Percentiles rank a stretch among this genome's conserved stretches.
Evolutionary conservation across 2,113 vertebrate genomes (phyloP).

Genomic region (Carollia perspicillata): DNA sequence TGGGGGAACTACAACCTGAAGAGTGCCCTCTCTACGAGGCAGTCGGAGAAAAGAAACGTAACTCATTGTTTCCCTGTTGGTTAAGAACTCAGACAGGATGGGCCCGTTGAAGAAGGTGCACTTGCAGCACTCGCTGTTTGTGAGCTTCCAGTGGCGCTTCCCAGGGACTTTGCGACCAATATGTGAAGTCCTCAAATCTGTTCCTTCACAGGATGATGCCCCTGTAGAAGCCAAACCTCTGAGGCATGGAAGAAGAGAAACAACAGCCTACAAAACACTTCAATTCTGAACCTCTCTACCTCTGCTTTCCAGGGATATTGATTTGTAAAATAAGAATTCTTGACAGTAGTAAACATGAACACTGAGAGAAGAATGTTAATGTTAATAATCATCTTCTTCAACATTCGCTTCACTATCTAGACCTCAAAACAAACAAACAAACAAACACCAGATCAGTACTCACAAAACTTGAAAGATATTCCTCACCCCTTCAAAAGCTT

Average conservation of each 20-base stretch:
- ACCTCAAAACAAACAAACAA: background rate
- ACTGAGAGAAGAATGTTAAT: background rate
- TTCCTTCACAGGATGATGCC: background rate
- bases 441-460: background rate
- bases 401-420: background rate
- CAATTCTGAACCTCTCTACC: background rate
- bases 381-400: conserved; percentile 1
- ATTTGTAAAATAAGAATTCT: background rate
- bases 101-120: background rate
- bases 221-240: background rate
- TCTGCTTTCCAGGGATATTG: background rate
- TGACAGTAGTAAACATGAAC: background rate
- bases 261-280: background rate
- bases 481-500: background rate
- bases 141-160: background rate
- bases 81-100: background rate
- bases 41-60: background rate
- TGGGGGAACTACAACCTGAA: background rate
- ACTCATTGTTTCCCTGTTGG: background rate
- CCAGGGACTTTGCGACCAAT: background rate
- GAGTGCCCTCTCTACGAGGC: background rate
- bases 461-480: background rate
- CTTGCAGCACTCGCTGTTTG: background rate
- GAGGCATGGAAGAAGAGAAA: background rate
- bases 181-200: background rate